These are phyloP conservation scores for Neuroscelio doddi DNA, from an alignment of 2,888 invertebrate genomes.

Conservation along the genomic window DNA sequence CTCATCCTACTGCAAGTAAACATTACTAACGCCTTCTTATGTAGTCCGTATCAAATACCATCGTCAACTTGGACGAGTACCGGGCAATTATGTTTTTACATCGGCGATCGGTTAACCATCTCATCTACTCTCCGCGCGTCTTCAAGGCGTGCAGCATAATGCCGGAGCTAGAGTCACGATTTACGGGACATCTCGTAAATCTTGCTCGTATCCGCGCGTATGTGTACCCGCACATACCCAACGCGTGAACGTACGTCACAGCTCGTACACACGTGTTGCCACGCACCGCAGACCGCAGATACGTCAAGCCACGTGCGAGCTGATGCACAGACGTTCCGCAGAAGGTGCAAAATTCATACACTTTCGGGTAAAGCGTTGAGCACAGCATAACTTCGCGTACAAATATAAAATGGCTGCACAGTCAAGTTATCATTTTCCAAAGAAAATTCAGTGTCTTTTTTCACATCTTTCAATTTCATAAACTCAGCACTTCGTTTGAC, in stretches of 20 bases:
- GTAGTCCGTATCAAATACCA: constrained; percentile 1
- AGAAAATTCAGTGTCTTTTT: too few relatives aligned
- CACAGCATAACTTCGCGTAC: constrained; percentile 23
- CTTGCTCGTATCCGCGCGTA: constrained; percentile 15
- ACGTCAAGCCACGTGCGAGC: constrained; percentile 35
- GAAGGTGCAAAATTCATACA: constrained; percentile 44
- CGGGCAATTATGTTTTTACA: constrained; percentile 57
- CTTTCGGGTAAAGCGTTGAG: constrained; percentile 26
- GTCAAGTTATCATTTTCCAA: constrained; percentile 23
- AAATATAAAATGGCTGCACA: constrained; percentile 21
- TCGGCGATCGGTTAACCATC: constrained; percentile 51
- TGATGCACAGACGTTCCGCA: constrained; percentile 21
- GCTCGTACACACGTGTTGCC: constrained; percentile 11
- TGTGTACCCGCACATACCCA: constrained; percentile 12
- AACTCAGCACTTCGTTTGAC: neutral
- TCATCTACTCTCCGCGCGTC: constrained; percentile 28
- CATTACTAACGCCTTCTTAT: too few relatives aligned
- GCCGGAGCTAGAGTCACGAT: constrained; percentile 28
- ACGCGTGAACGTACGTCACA: neutral
- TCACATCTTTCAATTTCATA: too few relatives aligned
- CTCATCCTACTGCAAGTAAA: too few relatives aligned
- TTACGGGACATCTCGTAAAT: constrained; percentile 47
- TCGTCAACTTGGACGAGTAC: constrained; percentile 30
- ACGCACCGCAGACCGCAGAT: constrained; percentile 35
- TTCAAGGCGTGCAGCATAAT: constrained; percentile 19